phyloP scores from a whole-genome alignment of 2,113 vertebrate genomes.

The Anguilla japonica region DNA sequence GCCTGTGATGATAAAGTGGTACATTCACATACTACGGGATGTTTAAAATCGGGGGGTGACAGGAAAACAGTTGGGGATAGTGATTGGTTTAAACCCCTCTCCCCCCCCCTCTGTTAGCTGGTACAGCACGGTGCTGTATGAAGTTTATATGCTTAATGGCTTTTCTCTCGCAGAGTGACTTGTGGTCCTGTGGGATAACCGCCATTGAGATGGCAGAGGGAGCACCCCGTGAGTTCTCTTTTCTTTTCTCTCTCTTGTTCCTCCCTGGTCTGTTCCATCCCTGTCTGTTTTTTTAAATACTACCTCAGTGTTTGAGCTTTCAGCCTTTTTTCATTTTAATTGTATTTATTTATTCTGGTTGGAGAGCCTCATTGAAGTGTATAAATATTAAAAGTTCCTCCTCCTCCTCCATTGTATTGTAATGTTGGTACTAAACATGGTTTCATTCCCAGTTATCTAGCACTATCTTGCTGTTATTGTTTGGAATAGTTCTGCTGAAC shows the following conservation, averaged over 20 bases:
- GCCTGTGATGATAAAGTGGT: too few relatives aligned
- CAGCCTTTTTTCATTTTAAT: not conserved
- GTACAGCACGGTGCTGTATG: not conserved
- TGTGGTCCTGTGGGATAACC: slow-evolving; percentile 98
- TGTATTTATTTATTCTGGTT: not conserved
- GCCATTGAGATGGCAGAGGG: slow-evolving; percentile 99
- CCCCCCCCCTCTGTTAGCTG: not conserved
- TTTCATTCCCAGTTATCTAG: too few relatives aligned
- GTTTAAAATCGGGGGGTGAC: too few relatives aligned
- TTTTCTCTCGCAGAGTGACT: slow-evolving; percentile 82
- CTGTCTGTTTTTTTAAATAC: not conserved
- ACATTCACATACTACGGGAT: too few relatives aligned
- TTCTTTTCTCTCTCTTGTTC: not conserved
- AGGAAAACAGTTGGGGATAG: too few relatives aligned
- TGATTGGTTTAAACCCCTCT: too few relatives aligned
- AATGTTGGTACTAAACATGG: too few relatives aligned
- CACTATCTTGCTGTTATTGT: not conserved
- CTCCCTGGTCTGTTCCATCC: not conserved
- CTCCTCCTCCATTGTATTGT: not conserved
- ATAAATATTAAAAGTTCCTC: not conserved
- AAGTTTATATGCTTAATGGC: not conserved
- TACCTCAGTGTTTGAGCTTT: not conserved
- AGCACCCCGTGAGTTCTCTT: slow-evolving; percentile 87
- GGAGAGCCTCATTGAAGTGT: not conserved
- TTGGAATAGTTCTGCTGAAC: not conserved